Evolutionary conservation across 2,797 vertebrate genomes (phyloP), one percentile per base, ranked within the genome.

Genomic region (Sciurus vulgaris): DNA sequence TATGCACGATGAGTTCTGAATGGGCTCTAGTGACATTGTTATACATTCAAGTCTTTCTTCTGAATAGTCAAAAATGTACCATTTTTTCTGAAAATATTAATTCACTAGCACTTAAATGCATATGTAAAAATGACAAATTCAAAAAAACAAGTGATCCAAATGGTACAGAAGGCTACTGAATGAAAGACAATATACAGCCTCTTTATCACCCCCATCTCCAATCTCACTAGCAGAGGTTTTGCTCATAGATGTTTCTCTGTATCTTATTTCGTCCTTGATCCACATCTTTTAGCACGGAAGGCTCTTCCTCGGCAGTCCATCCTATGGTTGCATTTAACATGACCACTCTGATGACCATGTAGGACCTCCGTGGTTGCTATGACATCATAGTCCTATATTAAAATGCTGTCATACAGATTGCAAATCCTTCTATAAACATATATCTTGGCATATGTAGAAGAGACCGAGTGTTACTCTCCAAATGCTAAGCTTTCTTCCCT

Each of bases 41-140:
- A 82, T 6, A 92, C 30, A 72, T 82, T 73, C 56, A 89, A 41
- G 20, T 72, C 76, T 87, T 78, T 83, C 81, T 59, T 89, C 79
- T 93, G 84, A 86, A 54, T 11, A 65, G 72, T 73, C 84, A 81
- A 91, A 38, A 93, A 89, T 67, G 54, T 22, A 94, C 56, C 59
- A 82, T 84, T 24, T 87, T 91, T 92, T 82, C 79, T 93, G 97
- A 81, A 91, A 82, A 87, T 91, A 85, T 72, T 91, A 96, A 95
- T 81, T 96, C 35, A 67, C 51, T 72, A 72, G 56, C 61, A 81
- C 83, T 89, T 78, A 63, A 95, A 94, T 67, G 69, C 76, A 38
- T 65, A 74, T 10, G 67, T 67, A 83, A 92, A 95, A 86, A 79
- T 77, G 79, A 90, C 74, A 93, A 76, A 18, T 86, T 91, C 28